phyloP scores from a whole-genome alignment of 2,888 invertebrate genomes.

The Acleris sparsana region DNA sequence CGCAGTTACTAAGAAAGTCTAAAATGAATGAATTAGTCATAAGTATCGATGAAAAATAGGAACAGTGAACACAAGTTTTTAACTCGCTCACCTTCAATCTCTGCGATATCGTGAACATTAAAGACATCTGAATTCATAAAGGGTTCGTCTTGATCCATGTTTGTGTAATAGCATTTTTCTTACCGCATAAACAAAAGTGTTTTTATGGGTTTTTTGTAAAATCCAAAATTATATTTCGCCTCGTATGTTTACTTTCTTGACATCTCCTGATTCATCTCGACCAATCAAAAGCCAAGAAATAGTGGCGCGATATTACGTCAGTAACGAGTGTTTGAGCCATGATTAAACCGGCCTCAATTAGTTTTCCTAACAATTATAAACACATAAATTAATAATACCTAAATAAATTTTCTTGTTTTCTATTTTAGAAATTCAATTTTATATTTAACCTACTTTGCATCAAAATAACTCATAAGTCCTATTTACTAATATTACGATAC shows the following conservation, averaged over 20 bases:
- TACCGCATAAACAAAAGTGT: constrained; percentile 16
- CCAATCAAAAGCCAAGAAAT: constrained; percentile 82
- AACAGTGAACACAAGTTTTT: constrained; percentile 1
- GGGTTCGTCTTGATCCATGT: constrained; percentile 70
- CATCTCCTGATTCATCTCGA: constrained; percentile 56
- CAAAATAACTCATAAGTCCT: too few relatives aligned
- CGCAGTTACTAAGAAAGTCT: constrained; percentile 87
- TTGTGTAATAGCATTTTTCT: constrained; percentile 31
- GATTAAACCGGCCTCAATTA: neutral
- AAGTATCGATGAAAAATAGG: constrained; percentile 15
- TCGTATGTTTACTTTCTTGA: constrained; percentile 67
- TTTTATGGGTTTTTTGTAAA: constrained; percentile 31
- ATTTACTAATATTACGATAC: neutral
- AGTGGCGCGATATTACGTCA: constrained; percentile 86
- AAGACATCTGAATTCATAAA: constrained; percentile 83
- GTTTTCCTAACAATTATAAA: neutral
- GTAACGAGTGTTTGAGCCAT: constrained; percentile 8
- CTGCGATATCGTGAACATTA: constrained; percentile 86
- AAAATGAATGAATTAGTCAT: constrained; percentile 50
- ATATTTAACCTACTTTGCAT: too few relatives aligned
- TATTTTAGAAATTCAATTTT: too few relatives aligned
- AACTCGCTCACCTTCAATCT: constrained; percentile 86
- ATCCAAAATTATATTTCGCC: constrained; percentile 26
- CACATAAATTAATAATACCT: too few relatives aligned
- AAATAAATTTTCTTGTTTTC: too few relatives aligned